phyloP scores from a whole-genome alignment of 2,797 vertebrate genomes.

The Hyperoplus immaculatus region DNA sequence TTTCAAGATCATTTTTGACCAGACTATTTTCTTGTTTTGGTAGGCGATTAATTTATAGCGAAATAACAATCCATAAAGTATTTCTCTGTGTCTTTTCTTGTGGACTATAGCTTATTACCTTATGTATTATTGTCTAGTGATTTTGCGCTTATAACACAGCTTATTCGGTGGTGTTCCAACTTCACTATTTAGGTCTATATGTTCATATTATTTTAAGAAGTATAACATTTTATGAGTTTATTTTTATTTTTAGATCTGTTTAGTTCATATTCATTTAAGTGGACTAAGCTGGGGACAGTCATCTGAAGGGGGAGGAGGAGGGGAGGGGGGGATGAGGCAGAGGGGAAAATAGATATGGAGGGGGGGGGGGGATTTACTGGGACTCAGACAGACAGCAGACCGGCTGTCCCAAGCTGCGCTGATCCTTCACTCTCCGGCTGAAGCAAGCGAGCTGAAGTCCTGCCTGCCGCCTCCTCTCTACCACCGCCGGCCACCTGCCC shows the following conservation, averaged over 20 bases:
- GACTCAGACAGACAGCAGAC: slow-evolving; percentile 78
- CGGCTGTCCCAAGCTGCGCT: slow-evolving; percentile 79
- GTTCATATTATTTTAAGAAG: too few relatives aligned
- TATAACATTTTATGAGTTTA: too few relatives aligned
- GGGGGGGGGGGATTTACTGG: slow-evolving; percentile 66
- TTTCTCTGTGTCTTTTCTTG: background rate
- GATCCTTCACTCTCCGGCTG: slow-evolving; percentile 73
- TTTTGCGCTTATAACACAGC: background rate
- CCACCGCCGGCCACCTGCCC: slow-evolving; percentile 74
- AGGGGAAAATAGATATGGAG: slow-evolving; percentile 63
- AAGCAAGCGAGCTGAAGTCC: slow-evolving; percentile 44
- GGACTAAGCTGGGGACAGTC: slow-evolving; percentile 52
- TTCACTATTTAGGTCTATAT: too few relatives aligned
- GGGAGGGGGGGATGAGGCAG: slow-evolving; percentile 52
- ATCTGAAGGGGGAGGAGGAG: slow-evolving; percentile 45
- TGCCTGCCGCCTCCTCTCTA: slow-evolving; percentile 47
- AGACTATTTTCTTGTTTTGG: background rate
- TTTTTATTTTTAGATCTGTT: slow-evolving; percentile 31
- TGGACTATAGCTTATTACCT: background rate
- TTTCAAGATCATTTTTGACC: background rate
- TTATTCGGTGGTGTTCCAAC: background rate
- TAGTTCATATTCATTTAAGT: slow-evolving; percentile 44
- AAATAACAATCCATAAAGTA: background rate
- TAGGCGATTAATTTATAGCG: background rate
- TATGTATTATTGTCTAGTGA: background rate